Base-by-base conservation (phyloP, 2,113 vertebrate genomes). In the Ophthalmolycus amberensis region DNA sequence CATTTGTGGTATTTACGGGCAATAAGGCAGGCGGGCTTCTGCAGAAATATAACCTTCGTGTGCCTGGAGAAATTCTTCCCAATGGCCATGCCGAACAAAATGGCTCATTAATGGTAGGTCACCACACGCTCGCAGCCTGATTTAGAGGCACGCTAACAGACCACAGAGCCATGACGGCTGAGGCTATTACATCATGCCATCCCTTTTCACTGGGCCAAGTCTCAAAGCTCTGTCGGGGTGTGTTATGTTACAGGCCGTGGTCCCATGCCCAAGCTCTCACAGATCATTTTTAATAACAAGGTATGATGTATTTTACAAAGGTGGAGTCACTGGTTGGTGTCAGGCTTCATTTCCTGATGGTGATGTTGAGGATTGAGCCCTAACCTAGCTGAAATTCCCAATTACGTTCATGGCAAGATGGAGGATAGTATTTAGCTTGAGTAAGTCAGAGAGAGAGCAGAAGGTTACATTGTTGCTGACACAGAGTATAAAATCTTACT, bases 171-270 rank as follows among this genome's bases (percentile, higher is more conserved):
- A 68, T 60, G 71, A 70, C 58, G 59, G 75, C 81, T 73, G 77
- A 82, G n/a, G 67, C 60, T 60, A 82, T 93, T 89, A 84, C 90
- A 91, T 90, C 88, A 87, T 75, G 71, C 46, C 69, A 50, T 84
- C 79, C 66, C 71, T 77, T 82, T 64, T 85, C 60, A 81, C 72
- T 25, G 52, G 58, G 79, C 56, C 69, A 40, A 58, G 54, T 74
- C 74, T 91, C 83, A 78, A 14, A 29, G 76, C n/a, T 82, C 76
- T 63, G 58, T 89, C 79, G 46, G 48, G 46, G 62, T 75, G 80
- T 75, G 85, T 85, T 80, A 59, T 15, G 76, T 71, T 85, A 69
- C 59, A 78, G 68, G 29, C 73, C 9, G 77, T 38, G 62, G 74
- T 70, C 52, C 75, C 20, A 8, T 67, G 66, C 37, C 73, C 14